phyloP scores from a whole-genome alignment of 2,113 vertebrate genomes.

The Pitta sordida region DNA sequence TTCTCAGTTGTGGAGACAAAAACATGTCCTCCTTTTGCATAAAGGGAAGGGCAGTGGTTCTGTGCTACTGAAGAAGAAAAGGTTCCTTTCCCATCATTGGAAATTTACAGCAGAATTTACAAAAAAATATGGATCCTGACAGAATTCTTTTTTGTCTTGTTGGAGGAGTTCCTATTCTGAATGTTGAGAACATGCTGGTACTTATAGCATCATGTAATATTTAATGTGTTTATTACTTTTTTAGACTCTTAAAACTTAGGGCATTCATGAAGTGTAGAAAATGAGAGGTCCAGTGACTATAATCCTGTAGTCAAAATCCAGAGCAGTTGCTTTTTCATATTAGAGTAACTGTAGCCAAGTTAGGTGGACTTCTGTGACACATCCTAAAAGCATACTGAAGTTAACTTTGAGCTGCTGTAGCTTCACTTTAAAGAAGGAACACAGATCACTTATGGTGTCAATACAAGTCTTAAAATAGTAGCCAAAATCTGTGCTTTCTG shows the following conservation, averaged over 20 bases:
- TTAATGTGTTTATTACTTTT: neutral
- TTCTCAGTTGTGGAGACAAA: neutral
- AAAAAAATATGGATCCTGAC: neutral
- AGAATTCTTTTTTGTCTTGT: neutral
- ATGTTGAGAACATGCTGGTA: neutral
- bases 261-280: neutral
- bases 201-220: neutral
- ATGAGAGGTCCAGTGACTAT: neutral
- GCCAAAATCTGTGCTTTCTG: slow-evolving; percentile 61
- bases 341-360: neutral
- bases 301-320: neutral
- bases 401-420: slow-evolving; percentile 51
- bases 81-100: neutral
- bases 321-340: neutral
- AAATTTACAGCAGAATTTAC: neutral
- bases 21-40: neutral
- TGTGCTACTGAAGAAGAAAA: neutral
- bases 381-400: neutral
- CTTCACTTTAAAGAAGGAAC: slow-evolving; percentile 25
- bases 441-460: slow-evolving; percentile 58
- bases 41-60: neutral
- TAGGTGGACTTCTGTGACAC: slow-evolving; percentile 25
- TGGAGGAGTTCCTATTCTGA: neutral
- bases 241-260: neutral
- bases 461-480: slow-evolving; percentile 62